Conservation (phyloP, 2,797 vertebrate species). For the Parauchenoglanis punctatus region DNA sequence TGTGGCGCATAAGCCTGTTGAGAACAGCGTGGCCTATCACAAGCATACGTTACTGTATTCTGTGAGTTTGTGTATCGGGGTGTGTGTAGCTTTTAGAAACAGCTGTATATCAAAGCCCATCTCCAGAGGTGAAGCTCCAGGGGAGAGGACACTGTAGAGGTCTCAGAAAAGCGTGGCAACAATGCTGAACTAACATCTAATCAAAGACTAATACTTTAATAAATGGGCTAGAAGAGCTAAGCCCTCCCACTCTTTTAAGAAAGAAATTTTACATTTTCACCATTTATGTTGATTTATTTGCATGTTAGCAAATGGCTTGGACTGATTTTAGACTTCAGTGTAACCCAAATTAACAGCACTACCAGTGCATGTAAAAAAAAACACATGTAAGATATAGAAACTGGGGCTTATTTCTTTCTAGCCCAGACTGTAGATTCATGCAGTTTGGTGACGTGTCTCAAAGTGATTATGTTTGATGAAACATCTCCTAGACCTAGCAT, state of each 20-base stretch:
- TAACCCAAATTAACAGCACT: neutral
- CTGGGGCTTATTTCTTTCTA: neutral
- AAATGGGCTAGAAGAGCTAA: neutral
- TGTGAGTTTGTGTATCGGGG: constrained; percentile 16
- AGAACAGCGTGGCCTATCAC: constrained; percentile 68
- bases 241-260: neutral
- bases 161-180: neutral
- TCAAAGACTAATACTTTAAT: neutral
- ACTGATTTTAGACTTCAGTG: neutral
- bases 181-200: neutral
- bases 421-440: neutral
- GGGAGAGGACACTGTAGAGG: constrained; percentile 13
- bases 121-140: constrained; percentile 31
- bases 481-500: too few species aligned
- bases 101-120: constrained; percentile 47
- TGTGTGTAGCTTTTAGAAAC: constrained; percentile 33
- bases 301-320: neutral
- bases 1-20: constrained; percentile 66
- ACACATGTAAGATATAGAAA: neutral
- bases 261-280: neutral
- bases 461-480: neutral
- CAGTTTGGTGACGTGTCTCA: neutral
- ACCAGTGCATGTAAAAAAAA: neutral
- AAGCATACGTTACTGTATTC: constrained; percentile 37
- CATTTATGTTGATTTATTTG: neutral